Conservation (phyloP, 2,113 vertebrate species). For the Campylomormyrus tamandua region DNA sequence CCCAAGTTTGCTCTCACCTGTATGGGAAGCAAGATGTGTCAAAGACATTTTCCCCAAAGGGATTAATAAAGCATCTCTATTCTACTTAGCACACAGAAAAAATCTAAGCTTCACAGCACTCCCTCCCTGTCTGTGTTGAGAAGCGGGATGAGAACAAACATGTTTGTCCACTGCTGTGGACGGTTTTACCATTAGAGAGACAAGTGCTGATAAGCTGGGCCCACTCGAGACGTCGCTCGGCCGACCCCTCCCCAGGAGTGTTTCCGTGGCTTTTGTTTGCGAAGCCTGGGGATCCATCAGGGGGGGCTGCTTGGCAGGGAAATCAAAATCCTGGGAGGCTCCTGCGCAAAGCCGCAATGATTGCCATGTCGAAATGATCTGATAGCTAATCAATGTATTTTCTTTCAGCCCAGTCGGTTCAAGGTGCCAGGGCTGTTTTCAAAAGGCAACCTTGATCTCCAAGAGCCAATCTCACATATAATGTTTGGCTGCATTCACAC, state of each 20-base stretch:
- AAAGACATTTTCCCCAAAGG: not conserved
- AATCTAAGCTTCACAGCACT: not conserved
- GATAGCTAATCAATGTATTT: slow-evolving; percentile 72
- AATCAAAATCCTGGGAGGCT: slow-evolving; percentile 53
- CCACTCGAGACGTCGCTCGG: not conserved
- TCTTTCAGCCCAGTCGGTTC: slow-evolving; percentile 49
- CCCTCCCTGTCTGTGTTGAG: not conserved
- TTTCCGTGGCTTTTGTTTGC: slow-evolving; percentile 54
- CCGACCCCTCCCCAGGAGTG: slow-evolving; percentile 21
- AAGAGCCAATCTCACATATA: slow-evolving; percentile 9
- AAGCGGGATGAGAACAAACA: not conserved
- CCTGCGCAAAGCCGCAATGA: slow-evolving; percentile 60
- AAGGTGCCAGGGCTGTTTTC: slow-evolving; percentile 44
- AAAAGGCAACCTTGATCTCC: slow-evolving; percentile 54
- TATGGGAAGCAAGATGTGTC: not conserved
- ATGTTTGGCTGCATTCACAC: slow-evolving; percentile 1
- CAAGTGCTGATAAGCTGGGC: not conserved
- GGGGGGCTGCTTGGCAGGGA: slow-evolving; percentile 53
- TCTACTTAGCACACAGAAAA: not conserved
- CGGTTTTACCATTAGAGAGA: not conserved
- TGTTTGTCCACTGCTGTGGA: not conserved
- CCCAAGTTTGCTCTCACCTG: not conserved
- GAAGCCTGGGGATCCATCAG: slow-evolving; percentile 53
- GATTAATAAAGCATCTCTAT: not conserved
- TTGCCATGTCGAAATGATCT: slow-evolving; percentile 65